Evolutionary conservation across 2,113 vertebrate genomes (phyloP).

Genomic region (Pionites leucogaster): DNA sequence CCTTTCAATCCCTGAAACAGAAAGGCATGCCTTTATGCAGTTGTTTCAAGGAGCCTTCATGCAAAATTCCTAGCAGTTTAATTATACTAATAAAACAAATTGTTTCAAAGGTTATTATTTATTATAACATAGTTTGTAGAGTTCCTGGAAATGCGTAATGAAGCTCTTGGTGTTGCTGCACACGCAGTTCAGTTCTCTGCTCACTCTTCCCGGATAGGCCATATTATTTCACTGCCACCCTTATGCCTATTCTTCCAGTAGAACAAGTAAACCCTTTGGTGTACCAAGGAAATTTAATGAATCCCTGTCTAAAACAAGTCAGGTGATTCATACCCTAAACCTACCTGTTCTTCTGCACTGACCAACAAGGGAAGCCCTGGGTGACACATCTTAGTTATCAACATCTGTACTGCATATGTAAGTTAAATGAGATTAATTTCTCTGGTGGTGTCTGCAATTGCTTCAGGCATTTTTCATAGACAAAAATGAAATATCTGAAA

Average conservation of each 20-base stretch:
- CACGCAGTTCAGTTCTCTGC: not conserved
- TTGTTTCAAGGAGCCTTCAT: not conserved
- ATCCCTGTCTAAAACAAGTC: conserved; percentile 16
- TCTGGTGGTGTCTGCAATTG: not conserved
- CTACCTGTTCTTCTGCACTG: conserved; percentile 21
- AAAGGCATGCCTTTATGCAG: not conserved
- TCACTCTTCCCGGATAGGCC: not conserved
- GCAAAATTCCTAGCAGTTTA: not conserved
- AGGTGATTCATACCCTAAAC: conserved; percentile 19
- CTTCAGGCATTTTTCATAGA: not conserved
- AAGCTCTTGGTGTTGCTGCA: not conserved
- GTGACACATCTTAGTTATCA: not conserved
- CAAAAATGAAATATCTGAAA: not conserved
- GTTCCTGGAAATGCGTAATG: not conserved
- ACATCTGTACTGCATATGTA: not conserved
- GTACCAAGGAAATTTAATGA: conserved; percentile 4
- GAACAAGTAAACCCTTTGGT: conserved; percentile 7
- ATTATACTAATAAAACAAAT: not conserved
- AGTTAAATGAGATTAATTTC: not conserved
- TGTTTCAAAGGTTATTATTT: not conserved
- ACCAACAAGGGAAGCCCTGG: conserved; percentile 18
- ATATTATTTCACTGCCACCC: not conserved
- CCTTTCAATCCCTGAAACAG: not conserved
- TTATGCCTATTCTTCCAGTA: not conserved
- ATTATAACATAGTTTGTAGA: not conserved